These are phyloP conservation scores for Rattus rattus DNA, from an alignment of 2,113 vertebrate species.

Conservation along the genomic window DNA sequence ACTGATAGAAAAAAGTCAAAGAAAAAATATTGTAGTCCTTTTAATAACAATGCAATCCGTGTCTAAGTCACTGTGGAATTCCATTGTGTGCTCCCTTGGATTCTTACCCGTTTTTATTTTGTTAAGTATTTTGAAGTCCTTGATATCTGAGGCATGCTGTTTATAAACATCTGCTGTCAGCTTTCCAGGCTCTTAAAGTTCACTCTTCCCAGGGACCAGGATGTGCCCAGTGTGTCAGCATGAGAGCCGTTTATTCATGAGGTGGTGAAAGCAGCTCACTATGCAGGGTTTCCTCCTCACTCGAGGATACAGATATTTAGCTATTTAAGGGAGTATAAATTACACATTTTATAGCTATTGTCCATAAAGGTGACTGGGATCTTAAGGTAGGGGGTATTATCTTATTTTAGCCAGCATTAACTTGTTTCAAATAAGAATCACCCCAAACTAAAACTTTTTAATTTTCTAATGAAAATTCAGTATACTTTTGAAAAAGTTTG, in stretches of 20 bases:
- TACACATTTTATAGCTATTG: background rate
- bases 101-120: conserved; percentile 36
- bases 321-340: background rate
- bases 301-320: conserved; percentile 32
- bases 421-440: conserved; percentile 13
- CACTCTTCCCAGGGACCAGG: background rate
- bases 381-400: background rate
- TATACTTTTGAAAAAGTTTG: background rate
- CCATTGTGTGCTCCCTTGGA: background rate
- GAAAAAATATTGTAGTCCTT: background rate
- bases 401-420: conserved; percentile 16
- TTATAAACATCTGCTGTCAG: background rate
- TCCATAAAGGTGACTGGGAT: background rate
- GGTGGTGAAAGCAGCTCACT: background rate
- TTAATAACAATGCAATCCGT: background rate
- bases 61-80: background rate
- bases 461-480: conserved; percentile 8
- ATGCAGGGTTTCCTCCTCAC: background rate
- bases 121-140: background rate
- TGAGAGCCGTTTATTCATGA: background rate
- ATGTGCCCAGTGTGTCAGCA: background rate
- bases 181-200: background rate
- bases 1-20: background rate
- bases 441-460: background rate
- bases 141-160: background rate